A percentile compares a stretch with the other conserved stretches of the same genome.
These are phyloP conservation scores for Scaptomyza montana DNA, from an alignment of 1,140 invertebrate species.

Conservation along the genomic window DNA sequence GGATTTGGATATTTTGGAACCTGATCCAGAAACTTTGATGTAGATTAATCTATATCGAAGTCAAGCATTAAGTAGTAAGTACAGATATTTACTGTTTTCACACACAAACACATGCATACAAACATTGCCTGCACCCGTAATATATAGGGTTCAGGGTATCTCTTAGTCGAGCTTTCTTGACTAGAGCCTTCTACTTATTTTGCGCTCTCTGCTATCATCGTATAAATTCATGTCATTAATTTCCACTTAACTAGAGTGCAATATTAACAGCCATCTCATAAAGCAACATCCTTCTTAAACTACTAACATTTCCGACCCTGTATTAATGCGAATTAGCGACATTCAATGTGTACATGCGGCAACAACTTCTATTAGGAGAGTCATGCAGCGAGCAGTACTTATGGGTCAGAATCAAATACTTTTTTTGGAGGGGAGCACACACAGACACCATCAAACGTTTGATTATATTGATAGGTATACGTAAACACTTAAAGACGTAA, in stretches of 20 bases:
- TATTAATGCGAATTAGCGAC: slow-evolving; percentile 1
- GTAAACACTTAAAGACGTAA: slow-evolving; percentile 1
- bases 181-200: no score
- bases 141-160: no score
- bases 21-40: no score
- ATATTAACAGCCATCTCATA: not conserved
- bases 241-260: slow-evolving; percentile 3
- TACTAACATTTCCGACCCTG: not conserved
- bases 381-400: slow-evolving; percentile 1
- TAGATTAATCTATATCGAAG: no score
- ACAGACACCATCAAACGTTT: not conserved
- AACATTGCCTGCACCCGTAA: no score
- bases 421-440: not conserved
- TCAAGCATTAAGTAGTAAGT: no score
- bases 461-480: slow-evolving; percentile 9
- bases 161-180: no score
- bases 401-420: not conserved
- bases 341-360: not conserved
- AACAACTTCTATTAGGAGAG: not conserved
- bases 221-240: not conserved
- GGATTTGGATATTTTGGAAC: no score
- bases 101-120: no score
- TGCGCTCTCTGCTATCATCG: not conserved
- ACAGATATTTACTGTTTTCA: no score
- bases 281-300: not conserved